phyloP scores from a whole-genome alignment of 2,888 invertebrate genomes.

The Xylota segnis region DNA sequence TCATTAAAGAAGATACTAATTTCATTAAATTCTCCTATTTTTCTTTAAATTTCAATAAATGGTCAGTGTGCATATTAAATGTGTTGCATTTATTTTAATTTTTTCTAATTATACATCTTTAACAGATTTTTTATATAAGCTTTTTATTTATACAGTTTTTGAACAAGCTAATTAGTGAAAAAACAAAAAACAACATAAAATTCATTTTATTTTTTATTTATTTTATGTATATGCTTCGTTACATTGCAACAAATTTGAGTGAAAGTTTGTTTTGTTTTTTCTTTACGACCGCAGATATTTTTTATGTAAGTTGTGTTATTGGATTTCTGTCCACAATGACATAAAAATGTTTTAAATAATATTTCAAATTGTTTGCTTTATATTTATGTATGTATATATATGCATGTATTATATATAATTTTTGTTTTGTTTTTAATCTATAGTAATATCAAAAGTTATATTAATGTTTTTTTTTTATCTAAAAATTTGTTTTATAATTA shows the following conservation, averaged over 20 bases:
- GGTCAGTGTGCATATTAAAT: constrained; percentile 73
- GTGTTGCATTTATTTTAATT: constrained; percentile 27
- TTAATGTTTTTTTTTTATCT: constrained; percentile 59
- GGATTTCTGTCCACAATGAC: constrained; percentile 20
- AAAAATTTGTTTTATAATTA: constrained; percentile 60
- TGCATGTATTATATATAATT: constrained; percentile 36
- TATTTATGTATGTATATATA: constrained; percentile 28
- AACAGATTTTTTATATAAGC: constrained; percentile 47
- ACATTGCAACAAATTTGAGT: constrained; percentile 47
- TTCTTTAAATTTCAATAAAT: constrained; percentile 66
- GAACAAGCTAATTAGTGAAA: constrained; percentile 38
- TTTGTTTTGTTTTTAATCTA: constrained; percentile 63
- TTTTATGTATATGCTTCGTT: constrained; percentile 14
- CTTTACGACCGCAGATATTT: constrained; percentile 20
- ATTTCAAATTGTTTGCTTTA: constrained; percentile 13
- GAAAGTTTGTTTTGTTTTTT: background rate
- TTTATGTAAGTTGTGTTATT: constrained; percentile 7
- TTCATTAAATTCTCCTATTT: constrained; percentile 57
- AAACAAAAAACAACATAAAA: constrained; percentile 1
- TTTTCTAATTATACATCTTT: constrained; percentile 10
- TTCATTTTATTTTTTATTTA: constrained; percentile 3
- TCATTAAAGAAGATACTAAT: constrained; percentile 15
- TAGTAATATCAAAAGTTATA: constrained; percentile 77
- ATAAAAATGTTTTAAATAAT: constrained; percentile 25
- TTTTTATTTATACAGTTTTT: constrained; percentile 54